Base-by-base conservation (phyloP, 2,113 vertebrate genomes). In the Gallinago undulata region DNA sequence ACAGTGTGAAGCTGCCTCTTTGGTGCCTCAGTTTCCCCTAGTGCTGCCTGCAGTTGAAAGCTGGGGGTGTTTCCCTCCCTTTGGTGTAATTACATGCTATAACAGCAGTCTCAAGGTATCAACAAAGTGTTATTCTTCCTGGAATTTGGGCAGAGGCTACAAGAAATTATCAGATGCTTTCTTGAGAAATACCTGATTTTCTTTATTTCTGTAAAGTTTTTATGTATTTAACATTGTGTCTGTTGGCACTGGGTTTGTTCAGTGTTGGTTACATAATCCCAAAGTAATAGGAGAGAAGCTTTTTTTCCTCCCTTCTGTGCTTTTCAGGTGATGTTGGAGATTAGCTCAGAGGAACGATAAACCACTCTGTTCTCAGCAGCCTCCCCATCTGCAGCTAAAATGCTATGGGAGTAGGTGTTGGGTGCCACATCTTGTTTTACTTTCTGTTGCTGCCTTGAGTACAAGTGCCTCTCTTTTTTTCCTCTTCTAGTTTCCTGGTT, bases 11-110 rank as follows among this genome's bases (percentile, higher is more conserved):
- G 23, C 15, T 79, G 41, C 19, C 56, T 64, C 9, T 8, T 55
- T 69, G 25, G 19, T 82, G 39, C 22, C 62, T 66, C 11, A 8
- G 55, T 66, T 78, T 95, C 35, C 50, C 30, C 19, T 2, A 6
- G n/a, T 3, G 2, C 18, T 72, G 35, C 3, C 31, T 81, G 64
- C 3, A 22, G 33, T n/a, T 28, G 14, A 37, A 37, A 74, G 11
- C 0, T 68, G 18, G 4, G 22, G 4, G 0, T 33, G 19, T 59
- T 85, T 75, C 21, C 2, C 6, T 45, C 23, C 28, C 17, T 35
- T 75, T 2, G 6, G 3, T 76, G 30, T 48, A 19, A 17, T 6
- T 30, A 4, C 0, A 2, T 47, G 9, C 19, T 39, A 0, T 56
- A 11, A 16, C 13, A 41, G 8, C 6, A 21, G 10, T 35, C 10